Percentiles rank a stretch among this genome's conserved stretches.
Evolutionary conservation across 2,797 vertebrate species (phyloP).

Genomic region (Takifugu rubripes): DNA sequence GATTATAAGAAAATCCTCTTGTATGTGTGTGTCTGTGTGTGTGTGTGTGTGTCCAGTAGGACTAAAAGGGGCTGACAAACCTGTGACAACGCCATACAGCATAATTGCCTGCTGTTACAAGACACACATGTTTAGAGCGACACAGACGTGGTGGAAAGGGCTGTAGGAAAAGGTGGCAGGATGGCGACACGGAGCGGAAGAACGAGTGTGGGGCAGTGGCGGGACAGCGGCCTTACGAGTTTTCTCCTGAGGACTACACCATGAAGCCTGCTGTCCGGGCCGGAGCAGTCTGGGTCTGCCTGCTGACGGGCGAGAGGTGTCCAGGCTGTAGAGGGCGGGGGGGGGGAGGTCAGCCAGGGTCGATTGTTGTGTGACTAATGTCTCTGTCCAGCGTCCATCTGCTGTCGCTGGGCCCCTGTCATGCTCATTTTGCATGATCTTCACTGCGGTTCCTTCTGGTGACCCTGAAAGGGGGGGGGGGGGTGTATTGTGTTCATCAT

Average conservation of each 20-base stretch:
- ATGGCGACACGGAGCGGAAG: too few species aligned
- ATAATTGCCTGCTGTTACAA: too few species aligned
- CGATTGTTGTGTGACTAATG: slow-evolving; percentile 75
- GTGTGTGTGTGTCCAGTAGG: slow-evolving; percentile 3
- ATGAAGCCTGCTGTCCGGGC: slow-evolving; percentile 63
- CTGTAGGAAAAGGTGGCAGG: too few species aligned
- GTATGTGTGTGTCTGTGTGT: slow-evolving; percentile 22
- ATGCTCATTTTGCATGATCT: slow-evolving; percentile 2
- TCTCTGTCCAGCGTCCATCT: slow-evolving; percentile 70
- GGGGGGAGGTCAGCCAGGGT: slow-evolving; percentile 52
- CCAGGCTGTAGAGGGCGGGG: slow-evolving; percentile 35
- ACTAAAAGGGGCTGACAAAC: too few species aligned
- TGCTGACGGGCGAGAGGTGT: slow-evolving; percentile 44
- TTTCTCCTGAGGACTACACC: slow-evolving; percentile 59
- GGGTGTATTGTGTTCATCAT: too few species aligned
- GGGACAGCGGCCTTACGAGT: slow-evolving; percentile 62
- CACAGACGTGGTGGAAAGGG: too few species aligned
- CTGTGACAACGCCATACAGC: too few species aligned
- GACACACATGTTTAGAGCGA: too few species aligned
- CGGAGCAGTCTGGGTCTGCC: slow-evolving; percentile 54
- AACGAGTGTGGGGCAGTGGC: slow-evolving; percentile 28
- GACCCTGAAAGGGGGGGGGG: too few species aligned
- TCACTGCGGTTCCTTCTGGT: slow-evolving; percentile 1
- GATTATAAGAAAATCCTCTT: slow-evolving; percentile 61
- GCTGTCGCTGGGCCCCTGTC: slow-evolving; percentile 46